Percentiles rank a stretch among this genome's conserved stretches.
These are phyloP conservation scores for Phrynocephalus vlangalii DNA, from an alignment of 2,797 vertebrate species.

Conservation along the genomic window DNA sequence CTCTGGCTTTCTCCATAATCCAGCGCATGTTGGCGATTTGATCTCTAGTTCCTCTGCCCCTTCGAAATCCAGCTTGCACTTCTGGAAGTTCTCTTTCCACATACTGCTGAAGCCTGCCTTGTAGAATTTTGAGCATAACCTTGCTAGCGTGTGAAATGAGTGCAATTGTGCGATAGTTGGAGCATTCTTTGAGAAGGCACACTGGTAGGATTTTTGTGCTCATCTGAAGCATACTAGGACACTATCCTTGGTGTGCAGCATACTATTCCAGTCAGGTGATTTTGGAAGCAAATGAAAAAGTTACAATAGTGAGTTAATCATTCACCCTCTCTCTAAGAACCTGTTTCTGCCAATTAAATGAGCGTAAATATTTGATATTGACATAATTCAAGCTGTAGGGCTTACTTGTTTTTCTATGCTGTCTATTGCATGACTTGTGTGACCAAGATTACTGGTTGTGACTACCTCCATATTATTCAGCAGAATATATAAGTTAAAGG, in stretches of 20 bases:
- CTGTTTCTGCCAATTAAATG: neutral
- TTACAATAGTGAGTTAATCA: neutral
- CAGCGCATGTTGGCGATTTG: too few species aligned
- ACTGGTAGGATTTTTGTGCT: too few species aligned
- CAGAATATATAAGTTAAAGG: neutral
- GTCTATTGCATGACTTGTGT: neutral
- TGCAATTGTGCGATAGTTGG: too few species aligned
- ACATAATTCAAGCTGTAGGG: neutral
- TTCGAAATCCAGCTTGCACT: too few species aligned
- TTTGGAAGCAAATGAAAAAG: neutral
- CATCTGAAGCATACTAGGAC: too few species aligned
- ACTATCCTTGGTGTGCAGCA: neutral
- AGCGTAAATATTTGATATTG: neutral
- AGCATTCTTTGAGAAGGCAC: too few species aligned
- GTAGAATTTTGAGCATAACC: too few species aligned
- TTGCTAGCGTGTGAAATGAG: too few species aligned
- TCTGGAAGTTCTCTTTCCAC: too few species aligned
- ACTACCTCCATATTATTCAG: neutral
- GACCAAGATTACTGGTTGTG: neutral
- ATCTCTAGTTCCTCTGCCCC: too few species aligned
- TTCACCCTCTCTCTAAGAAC: neutral
- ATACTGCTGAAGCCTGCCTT: too few species aligned
- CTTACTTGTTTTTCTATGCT: neutral
- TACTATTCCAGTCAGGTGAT: slow-evolving; percentile 2
- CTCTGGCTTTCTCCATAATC: too few species aligned